phyloP scores from a whole-genome alignment of 2,888 invertebrate species.

The Helicoverpa assulta region DNA sequence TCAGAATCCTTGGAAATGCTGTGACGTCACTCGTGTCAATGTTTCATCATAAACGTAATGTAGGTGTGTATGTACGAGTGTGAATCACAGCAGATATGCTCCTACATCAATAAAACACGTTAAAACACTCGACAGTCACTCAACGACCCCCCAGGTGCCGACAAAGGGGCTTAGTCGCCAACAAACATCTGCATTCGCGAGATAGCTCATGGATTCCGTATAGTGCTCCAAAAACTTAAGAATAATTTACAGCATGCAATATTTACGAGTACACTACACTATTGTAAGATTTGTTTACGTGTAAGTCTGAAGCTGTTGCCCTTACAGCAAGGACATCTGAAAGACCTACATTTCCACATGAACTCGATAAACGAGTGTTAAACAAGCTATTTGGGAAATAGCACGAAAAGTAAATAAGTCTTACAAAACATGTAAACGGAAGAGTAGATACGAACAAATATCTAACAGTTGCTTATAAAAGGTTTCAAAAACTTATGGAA shows the following conservation, averaged over 20 bases:
- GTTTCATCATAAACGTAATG: conserved; percentile 61
- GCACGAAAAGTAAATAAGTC: conserved; percentile 33
- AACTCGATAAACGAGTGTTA: conserved; percentile 9
- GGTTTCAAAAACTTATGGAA: conserved; percentile 42
- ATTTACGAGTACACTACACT: conserved; percentile 17
- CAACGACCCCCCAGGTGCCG: conserved; percentile 55
- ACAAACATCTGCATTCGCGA: conserved; percentile 39
- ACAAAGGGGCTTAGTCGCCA: conserved; percentile 46
- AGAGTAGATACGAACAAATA: conserved; percentile 23
- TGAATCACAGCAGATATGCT: conserved; percentile 43
- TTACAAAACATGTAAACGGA: conserved; percentile 20
- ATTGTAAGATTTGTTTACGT: conserved; percentile 27
- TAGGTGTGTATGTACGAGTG: conserved; percentile 15
- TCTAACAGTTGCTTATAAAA: conserved; percentile 41
- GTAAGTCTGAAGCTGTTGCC: conserved; percentile 18
- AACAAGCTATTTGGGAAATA: not conserved
- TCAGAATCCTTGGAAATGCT: conserved; percentile 57
- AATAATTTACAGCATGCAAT: conserved; percentile 39
- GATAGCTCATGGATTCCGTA: conserved; percentile 40
- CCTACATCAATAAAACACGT: conserved; percentile 51
- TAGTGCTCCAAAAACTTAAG: conserved; percentile 39
- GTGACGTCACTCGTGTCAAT: conserved; percentile 62
- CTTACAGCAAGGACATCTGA: conserved; percentile 17
- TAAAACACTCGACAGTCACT: conserved; percentile 49
- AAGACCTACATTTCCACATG: conserved; percentile 14